phyloP scores from a whole-genome alignment of 2,113 vertebrate species.

The Actenoides lindsayi region DNA sequence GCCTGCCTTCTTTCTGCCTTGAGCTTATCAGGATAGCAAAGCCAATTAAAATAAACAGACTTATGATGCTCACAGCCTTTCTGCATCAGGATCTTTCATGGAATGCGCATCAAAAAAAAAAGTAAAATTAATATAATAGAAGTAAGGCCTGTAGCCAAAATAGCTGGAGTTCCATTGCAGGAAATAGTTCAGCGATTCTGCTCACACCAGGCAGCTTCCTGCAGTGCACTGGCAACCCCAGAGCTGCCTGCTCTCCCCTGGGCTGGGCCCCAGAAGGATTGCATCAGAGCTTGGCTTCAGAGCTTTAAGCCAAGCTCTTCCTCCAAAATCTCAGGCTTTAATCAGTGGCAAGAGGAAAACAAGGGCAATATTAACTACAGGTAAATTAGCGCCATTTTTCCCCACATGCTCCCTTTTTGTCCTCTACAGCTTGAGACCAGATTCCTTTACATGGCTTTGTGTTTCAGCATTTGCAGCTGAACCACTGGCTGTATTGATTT shows the following conservation, averaged over 20 bases:
- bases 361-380: background rate
- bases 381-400: rapidly evolving
- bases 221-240: rapidly evolving
- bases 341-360: background rate
- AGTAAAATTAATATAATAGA: background rate
- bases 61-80: background rate
- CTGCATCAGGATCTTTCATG: background rate
- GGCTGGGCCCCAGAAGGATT: background rate
- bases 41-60: conserved; percentile 59
- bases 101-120: background rate
- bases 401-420: background rate
- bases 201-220: background rate
- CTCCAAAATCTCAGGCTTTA: background rate
- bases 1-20: background rate
- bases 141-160: background rate
- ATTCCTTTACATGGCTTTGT: background rate
- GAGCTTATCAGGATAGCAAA: background rate
- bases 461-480: background rate
- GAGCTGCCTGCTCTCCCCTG: background rate
- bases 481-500: background rate
- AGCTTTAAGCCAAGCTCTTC: background rate
- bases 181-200: background rate
- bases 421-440: background rate
- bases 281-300: background rate
- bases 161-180: background rate